These are phyloP conservation scores for Myotis brandtii DNA, from an alignment of 2,113 vertebrate genomes.

Conservation along the genomic window DNA sequence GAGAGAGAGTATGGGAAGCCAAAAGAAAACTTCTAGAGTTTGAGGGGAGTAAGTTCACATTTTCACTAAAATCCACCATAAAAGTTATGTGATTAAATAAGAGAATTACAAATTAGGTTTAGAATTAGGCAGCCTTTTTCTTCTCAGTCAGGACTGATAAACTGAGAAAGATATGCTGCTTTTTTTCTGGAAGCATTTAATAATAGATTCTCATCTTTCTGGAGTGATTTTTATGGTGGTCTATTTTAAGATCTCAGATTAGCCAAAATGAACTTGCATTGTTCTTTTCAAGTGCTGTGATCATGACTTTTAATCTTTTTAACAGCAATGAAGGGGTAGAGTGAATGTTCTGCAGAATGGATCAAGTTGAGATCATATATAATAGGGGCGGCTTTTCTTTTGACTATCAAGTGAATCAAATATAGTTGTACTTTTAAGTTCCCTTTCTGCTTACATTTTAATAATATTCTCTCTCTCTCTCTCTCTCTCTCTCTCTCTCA, in stretches of 20 bases:
- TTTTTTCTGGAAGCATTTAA: conserved; percentile 60
- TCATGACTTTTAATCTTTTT: conserved; percentile 68
- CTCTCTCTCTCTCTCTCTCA: background rate
- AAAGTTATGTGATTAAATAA: conserved; percentile 62
- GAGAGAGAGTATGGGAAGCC: background rate
- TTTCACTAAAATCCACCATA: conserved; percentile 21
- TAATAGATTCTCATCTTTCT: conserved; percentile 78
- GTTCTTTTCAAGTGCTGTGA: conserved; percentile 71
- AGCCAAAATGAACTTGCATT: conserved; percentile 67
- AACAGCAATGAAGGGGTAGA: background rate
- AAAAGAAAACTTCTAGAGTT: background rate
- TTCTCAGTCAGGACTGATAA: conserved; percentile 65
- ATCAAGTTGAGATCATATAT: conserved; percentile 14
- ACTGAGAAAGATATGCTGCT: conserved; percentile 56
- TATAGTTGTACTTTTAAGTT: background rate
- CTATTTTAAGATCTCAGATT: conserved; percentile 79
- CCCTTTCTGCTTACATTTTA: background rate
- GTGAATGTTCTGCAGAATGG: background rate
- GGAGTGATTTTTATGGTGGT: conserved; percentile 68
- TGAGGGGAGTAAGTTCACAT: background rate
- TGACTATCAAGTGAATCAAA: conserved; percentile 19
- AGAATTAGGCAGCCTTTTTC: conserved; percentile 53
- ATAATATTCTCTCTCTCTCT: background rate
- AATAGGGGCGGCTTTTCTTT: conserved; percentile 9
- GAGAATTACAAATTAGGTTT: conserved; percentile 58